A percentile compares a stretch with the other conserved stretches of the same genome.
These are phyloP conservation scores for Pelecanoides urinatrix DNA, from an alignment of 2,113 vertebrate genomes.

Conservation along the genomic window DNA sequence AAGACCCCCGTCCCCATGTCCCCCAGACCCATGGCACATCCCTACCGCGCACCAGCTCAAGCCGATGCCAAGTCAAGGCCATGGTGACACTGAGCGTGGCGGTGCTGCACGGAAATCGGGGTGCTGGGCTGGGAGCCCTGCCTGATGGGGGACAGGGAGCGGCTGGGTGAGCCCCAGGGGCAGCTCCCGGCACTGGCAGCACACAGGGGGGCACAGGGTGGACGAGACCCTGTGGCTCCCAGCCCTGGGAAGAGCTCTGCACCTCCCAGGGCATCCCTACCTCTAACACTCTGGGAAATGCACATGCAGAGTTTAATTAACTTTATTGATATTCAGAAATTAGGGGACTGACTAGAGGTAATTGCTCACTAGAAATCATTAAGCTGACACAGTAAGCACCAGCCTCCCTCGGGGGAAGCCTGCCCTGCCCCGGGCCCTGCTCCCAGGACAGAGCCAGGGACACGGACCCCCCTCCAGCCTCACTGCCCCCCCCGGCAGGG, in stretches of 20 bases:
- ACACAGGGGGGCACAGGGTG: accelerated
- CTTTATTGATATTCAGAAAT: conserved; percentile 89
- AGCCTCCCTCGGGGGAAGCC: not conserved
- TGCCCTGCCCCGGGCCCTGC: not conserved
- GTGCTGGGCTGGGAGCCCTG: not conserved
- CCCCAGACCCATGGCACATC: not conserved
- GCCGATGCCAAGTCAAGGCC: not conserved
- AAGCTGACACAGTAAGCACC: conserved; percentile 73
- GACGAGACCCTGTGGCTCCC: accelerated
- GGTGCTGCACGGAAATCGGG: not conserved
- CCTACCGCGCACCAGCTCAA: not conserved
- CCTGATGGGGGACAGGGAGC: not conserved
- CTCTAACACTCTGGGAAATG: conserved; percentile 38
- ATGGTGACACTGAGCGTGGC: accelerated
- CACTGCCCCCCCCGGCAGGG: accelerated
- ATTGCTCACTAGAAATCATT: conserved; percentile 86
- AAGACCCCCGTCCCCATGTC: accelerated
- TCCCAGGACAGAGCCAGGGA: not conserved
- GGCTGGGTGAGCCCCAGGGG: accelerated
- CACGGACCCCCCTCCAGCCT: not conserved
- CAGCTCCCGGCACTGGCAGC: not conserved
- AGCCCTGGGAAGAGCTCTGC: not conserved
- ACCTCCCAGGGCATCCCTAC: not conserved
- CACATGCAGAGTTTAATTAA: conserved; percentile 84
- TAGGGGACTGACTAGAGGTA: conserved; percentile 82